Conservation (phyloP, 1,140 invertebrate species). For the Eufriesea mexicana region DNA sequence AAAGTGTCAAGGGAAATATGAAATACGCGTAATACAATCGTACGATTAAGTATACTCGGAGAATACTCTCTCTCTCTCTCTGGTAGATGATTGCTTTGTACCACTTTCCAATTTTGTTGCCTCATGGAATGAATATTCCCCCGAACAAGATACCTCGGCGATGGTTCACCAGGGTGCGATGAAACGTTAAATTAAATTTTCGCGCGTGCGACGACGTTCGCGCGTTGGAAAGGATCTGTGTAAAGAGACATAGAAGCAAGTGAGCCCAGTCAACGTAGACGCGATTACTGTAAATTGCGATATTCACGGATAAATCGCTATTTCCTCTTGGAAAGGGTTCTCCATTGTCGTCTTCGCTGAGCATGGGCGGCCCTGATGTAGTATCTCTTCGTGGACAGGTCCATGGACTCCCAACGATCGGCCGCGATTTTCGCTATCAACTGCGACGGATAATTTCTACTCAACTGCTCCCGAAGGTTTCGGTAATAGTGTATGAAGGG, state of each 20-base stretch:
- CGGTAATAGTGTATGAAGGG: constrained; percentile 65
- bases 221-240: background rate
- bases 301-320: background rate
- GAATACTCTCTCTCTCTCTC: no score
- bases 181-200: background rate
- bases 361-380: constrained; percentile 57
- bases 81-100: background rate
- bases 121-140: background rate
- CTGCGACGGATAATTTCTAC: constrained; percentile 51
- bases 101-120: background rate
- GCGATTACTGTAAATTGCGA: no score
- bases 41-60: background rate
- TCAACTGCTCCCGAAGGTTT: constrained; percentile 48
- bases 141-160: background rate
- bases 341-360: constrained; percentile 38
- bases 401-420: constrained; percentile 63
- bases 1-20: background rate
- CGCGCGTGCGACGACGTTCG: no score
- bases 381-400: constrained; percentile 41
- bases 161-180: background rate
- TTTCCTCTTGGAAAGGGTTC: background rate
- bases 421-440: constrained; percentile 67
- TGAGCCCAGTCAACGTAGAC: no score
- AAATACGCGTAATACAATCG: background rate
- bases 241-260: background rate